Conservation (phyloP, 2,888 invertebrate genomes). For the Philaethria dido region DNA sequence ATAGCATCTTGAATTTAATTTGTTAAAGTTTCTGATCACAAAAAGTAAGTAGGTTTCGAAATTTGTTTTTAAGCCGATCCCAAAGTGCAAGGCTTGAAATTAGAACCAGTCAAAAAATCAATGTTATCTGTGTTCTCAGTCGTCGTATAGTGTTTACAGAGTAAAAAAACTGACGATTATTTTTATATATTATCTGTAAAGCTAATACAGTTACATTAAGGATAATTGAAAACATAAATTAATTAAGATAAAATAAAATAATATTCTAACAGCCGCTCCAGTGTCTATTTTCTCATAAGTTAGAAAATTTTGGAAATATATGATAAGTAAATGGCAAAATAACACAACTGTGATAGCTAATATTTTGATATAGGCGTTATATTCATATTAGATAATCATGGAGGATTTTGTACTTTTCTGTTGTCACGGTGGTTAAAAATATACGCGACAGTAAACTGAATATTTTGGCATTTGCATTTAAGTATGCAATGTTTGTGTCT, state of each 20-base stretch:
- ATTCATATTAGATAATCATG: not conserved
- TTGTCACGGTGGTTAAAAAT: slow-evolving; percentile 1
- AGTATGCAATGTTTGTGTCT: not conserved
- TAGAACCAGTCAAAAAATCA: slow-evolving; percentile 12
- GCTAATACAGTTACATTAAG: not conserved
- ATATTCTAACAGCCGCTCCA: no score
- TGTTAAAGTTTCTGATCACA: not conserved
- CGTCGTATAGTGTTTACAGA: slow-evolving; percentile 9
- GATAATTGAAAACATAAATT: not conserved
- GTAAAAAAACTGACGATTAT: not conserved
- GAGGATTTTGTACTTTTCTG: not conserved
- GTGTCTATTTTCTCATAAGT: no score
- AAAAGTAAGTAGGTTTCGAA: not conserved
- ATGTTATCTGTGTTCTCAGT: slow-evolving; percentile 18
- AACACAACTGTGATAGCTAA: not conserved
- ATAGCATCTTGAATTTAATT: slow-evolving; percentile 57
- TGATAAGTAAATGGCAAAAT: slow-evolving; percentile 8
- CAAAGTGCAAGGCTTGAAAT: not conserved
- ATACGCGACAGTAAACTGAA: slow-evolving; percentile 1
- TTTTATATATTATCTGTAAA: not conserved
- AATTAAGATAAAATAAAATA: no score
- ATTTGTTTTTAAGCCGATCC: slow-evolving; percentile 4
- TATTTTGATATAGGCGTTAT: slow-evolving; percentile 8
- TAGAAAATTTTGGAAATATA: no score
- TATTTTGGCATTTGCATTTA: slow-evolving; percentile 20